Evolutionary conservation across 1,140 invertebrate genomes (phyloP).

Genomic region (Cepaea nemoralis): DNA sequence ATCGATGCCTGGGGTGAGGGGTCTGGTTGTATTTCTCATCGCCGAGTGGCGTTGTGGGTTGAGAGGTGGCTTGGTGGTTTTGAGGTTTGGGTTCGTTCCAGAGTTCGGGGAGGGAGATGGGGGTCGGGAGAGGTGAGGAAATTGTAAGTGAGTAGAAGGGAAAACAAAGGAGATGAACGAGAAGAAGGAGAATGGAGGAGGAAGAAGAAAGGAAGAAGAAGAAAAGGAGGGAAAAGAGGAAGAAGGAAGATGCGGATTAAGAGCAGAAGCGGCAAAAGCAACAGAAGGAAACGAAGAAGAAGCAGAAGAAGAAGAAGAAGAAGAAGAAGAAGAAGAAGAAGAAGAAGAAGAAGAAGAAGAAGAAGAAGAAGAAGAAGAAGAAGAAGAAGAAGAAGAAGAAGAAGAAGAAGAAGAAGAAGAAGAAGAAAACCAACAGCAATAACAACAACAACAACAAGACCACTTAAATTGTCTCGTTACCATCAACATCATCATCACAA

Average conservation of each 20-base stretch:
- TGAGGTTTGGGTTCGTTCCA: too few species aligned
- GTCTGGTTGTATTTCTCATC: too few species aligned
- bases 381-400: not conserved
- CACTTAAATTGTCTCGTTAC: too few species aligned
- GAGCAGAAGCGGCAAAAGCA: not conserved
- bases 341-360: conserved; percentile 14
- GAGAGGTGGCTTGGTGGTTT: too few species aligned
- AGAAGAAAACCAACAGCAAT: not conserved
- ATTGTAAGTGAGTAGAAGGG: not conserved
- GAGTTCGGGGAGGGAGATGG: too few species aligned
- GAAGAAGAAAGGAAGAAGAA: not conserved
- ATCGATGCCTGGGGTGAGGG: not conserved
- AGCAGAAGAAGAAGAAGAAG: conserved; percentile 1
- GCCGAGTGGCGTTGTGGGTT: too few species aligned
- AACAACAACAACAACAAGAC: not conserved
- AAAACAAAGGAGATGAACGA: not conserved
- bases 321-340: conserved; percentile 27
- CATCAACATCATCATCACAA: too few species aligned
- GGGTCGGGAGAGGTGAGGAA: too few species aligned
- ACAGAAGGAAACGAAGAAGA: not conserved
- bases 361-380: not conserved
- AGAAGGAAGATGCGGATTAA: not conserved
- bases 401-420: not conserved
- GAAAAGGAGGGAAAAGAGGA: not conserved
- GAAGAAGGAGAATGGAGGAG: not conserved